phyloP scores from a whole-genome alignment of 2,797 vertebrate genomes.

The Dermochelys coriacea region DNA sequence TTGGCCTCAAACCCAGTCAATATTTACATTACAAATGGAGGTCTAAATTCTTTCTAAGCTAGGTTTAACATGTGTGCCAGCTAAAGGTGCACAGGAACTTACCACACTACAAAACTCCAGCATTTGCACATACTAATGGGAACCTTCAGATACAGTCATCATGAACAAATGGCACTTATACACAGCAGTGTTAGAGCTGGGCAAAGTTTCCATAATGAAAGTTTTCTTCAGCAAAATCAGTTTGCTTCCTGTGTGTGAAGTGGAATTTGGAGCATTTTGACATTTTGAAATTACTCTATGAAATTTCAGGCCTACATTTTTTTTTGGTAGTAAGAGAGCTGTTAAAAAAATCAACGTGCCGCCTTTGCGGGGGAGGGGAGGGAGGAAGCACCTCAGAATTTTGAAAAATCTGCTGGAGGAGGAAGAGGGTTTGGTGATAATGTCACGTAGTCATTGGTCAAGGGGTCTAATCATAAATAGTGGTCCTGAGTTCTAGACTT shows the following conservation, averaged over 20 bases:
- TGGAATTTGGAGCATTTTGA: fast-evolving
- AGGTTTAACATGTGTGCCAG: background rate
- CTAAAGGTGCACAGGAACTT: background rate
- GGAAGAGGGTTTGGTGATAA: fast-evolving
- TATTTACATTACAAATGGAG: background rate
- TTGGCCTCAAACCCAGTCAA: background rate
- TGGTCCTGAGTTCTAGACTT: fast-evolving
- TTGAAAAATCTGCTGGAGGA: background rate
- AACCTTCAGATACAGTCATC: fast-evolving
- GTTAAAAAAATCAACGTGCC: background rate
- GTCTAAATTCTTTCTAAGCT: background rate
- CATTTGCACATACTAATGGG: background rate
- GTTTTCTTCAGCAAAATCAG: background rate
- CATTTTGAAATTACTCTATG: background rate
- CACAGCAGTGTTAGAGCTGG: background rate
- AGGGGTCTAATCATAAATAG: background rate
- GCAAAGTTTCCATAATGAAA: background rate
- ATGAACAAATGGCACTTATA: background rate
- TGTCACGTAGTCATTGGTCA: background rate
- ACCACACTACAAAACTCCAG: background rate
- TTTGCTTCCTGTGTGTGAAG: background rate
- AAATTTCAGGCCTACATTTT: background rate
- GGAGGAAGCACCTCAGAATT: background rate
- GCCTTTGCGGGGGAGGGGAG: background rate
- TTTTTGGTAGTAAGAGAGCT: background rate